Conservation (phyloP, 2,888 invertebrate genomes). For the Cephus sareptanus region DNA sequence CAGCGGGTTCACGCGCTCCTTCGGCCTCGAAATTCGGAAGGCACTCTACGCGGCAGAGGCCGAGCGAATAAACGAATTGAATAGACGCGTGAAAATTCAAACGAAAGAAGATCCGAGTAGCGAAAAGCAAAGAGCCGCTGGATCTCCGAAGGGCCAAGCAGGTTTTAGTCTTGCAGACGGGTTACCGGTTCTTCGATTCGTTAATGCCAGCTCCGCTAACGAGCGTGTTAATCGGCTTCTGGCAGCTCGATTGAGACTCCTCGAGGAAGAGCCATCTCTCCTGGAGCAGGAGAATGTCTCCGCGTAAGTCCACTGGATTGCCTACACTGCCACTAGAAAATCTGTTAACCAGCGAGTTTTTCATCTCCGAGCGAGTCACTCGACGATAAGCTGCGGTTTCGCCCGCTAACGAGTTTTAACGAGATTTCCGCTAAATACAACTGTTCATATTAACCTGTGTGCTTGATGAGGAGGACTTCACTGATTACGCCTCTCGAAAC, state of each 20-base stretch:
- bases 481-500: constrained; percentile 40
- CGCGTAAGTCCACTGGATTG: background rate
- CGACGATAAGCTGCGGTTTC: constrained; percentile 39
- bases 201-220: constrained; percentile 6
- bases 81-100: background rate
- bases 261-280: background rate
- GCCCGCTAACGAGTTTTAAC: constrained; percentile 37
- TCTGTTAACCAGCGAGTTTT: background rate
- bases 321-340: background rate
- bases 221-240: background rate
- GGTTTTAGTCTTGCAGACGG: background rate
- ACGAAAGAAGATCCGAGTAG: background rate
- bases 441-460: constrained; percentile 39
- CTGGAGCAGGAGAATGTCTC: background rate
- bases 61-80: background rate
- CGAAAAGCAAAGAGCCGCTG: background rate
- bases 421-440: constrained; percentile 32
- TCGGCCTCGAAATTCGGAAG: background rate
- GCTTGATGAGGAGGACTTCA: constrained; percentile 53
- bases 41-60: background rate
- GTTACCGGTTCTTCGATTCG: constrained; percentile 14
- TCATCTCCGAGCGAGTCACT: background rate
- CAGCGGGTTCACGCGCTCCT: background rate
- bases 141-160: background rate
- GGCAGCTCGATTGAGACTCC: constrained; percentile 7